These are phyloP conservation scores for Idaea straminata DNA, from an alignment of 2,888 invertebrate species.

Conservation along the genomic window DNA sequence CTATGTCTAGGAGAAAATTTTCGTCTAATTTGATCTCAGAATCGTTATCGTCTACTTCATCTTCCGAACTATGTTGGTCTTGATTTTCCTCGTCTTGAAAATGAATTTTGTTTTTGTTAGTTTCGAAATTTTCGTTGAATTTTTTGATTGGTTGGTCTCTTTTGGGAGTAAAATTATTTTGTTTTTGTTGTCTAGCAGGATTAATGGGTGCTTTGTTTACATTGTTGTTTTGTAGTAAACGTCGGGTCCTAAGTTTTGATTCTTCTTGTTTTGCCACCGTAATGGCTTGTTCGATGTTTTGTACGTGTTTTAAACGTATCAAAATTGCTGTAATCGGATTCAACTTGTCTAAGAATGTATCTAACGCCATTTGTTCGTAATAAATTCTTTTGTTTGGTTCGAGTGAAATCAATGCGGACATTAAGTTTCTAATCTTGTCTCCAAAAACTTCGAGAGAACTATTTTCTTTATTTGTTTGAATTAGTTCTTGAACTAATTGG, in stretches of 20 bases:
- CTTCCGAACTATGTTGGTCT: no score
- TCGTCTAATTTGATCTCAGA: conserved; percentile 10
- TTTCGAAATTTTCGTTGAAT: neutral
- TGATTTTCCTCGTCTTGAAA: conserved; percentile 7
- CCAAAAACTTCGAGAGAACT: conserved; percentile 5
- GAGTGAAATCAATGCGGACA: no score
- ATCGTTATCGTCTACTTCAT: neutral
- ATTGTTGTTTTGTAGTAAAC: conserved; percentile 3
- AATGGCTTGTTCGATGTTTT: conserved; percentile 26
- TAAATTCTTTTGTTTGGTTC: conserved; percentile 12
- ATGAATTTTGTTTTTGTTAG: conserved; percentile 11
- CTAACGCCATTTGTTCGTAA: conserved; percentile 29
- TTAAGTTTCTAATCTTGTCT: no score
- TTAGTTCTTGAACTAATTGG: conserved; percentile 26
- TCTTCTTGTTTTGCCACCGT: conserved; percentile 31
- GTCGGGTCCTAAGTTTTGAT: conserved; percentile 11
- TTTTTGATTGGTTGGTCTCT: neutral
- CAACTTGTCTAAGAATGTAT: conserved; percentile 25
- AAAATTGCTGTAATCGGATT: conserved; percentile 26
- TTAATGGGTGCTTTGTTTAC: neutral
- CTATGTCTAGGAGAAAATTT: conserved; percentile 21
- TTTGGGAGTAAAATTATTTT: neutral
- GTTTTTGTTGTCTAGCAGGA: neutral
- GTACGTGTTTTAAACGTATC: conserved; percentile 20
- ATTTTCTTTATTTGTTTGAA: conserved; percentile 14